These are phyloP conservation scores for Capromys pilorides DNA, from an alignment of 2,797 vertebrate genomes.

Conservation along the genomic window DNA sequence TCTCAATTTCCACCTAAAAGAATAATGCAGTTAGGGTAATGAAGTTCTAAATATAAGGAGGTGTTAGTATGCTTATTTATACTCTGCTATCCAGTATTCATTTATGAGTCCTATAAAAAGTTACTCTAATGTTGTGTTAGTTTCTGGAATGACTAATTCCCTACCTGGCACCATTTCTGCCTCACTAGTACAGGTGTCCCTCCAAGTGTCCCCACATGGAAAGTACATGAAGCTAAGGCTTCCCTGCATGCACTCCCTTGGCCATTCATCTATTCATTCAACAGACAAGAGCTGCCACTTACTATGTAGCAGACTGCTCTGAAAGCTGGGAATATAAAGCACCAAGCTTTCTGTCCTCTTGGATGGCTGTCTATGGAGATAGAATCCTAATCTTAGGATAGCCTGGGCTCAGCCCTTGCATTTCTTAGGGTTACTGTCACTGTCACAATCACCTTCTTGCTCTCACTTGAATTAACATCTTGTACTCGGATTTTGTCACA, in stretches of 20 bases:
- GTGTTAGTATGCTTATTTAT: not conserved
- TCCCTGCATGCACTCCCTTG: slow-evolving; percentile 22
- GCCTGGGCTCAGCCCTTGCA: rapidly evolving
- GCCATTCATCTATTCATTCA: slow-evolving; percentile 22
- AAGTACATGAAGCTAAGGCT: not conserved
- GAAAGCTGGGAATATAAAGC: not conserved
- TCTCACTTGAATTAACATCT: not conserved
- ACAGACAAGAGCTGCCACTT: not conserved
- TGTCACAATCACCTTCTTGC: not conserved
- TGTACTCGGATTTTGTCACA: not conserved
- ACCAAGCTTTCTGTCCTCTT: not conserved
- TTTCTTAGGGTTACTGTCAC: not conserved
- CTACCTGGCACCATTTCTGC: not conserved
- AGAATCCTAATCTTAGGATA: not conserved
- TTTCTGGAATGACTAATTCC: not conserved
- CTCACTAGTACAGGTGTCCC: not conserved
- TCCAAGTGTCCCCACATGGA: not conserved
- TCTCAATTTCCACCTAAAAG: not conserved
- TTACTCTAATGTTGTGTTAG: not conserved
- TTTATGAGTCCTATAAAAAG: not conserved
- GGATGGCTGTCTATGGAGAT: not conserved
- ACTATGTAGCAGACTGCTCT: not conserved
- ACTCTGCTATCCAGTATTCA: not conserved
- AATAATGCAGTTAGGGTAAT: not conserved
- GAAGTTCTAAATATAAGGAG: not conserved